Conservation (phyloP, 2,888 invertebrate species). For the Elysia crispata region DNA sequence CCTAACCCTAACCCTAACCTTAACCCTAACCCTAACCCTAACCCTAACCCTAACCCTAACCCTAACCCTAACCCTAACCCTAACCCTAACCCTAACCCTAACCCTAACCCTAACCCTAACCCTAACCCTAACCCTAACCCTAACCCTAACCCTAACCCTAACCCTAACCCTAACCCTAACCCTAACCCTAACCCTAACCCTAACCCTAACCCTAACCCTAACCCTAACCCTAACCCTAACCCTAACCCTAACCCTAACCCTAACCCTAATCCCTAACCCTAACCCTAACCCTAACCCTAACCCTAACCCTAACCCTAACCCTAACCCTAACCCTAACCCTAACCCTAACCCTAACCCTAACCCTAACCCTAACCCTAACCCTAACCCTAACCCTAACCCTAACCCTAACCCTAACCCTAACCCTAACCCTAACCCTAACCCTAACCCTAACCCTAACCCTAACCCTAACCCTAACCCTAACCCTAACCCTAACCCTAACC, state of each 20-base stretch:
- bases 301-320: constrained; percentile 46
- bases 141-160: background rate
- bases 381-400: background rate
- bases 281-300: constrained; percentile 48
- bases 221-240: constrained; percentile 52
- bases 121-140: no score
- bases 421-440: constrained; percentile 23
- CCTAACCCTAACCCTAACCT: no score
- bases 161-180: constrained; percentile 14
- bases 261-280: no score
- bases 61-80: no score
- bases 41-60: no score
- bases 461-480: constrained; percentile 40
- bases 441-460: constrained; percentile 45
- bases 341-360: constrained; percentile 33
- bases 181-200: background rate
- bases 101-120: no score
- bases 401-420: background rate
- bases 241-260: constrained; percentile 52
- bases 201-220: background rate
- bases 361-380: background rate
- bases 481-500: constrained; percentile 38
- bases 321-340: constrained; percentile 52
- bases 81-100: no score
- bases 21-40: no score